phyloP scores from a whole-genome alignment of 2,113 vertebrate genomes.

The Daboia siamensis region DNA sequence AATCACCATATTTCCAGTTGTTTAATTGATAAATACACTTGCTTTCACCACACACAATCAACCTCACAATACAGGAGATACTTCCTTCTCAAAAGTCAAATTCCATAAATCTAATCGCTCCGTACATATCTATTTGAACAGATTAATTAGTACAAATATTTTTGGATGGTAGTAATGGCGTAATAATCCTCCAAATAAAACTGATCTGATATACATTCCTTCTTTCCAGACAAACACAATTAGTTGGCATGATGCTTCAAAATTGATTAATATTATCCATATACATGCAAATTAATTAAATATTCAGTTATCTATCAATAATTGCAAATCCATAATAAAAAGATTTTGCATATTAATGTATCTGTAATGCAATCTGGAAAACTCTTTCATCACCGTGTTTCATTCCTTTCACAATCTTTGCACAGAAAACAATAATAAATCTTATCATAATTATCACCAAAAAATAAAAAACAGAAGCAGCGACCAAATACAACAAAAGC shows the following conservation, averaged over 20 bases:
- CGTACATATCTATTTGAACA: neutral
- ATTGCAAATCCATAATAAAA: slow-evolving; percentile 23
- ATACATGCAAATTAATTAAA: slow-evolving; percentile 51
- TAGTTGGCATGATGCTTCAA: neutral
- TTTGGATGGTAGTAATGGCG: neutral
- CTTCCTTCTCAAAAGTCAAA: neutral
- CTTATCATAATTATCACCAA: neutral
- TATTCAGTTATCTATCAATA: slow-evolving; percentile 39
- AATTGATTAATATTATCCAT: slow-evolving; percentile 45
- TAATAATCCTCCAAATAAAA: neutral
- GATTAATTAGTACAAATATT: neutral
- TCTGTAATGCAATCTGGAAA: slow-evolving; percentile 24
- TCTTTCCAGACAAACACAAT: neutral
- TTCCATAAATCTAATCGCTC: neutral
- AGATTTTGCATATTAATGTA: slow-evolving; percentile 39
- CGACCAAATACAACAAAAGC: neutral
- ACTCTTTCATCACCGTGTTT: slow-evolving; percentile 5
- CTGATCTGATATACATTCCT: neutral
- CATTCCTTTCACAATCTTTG: slow-evolving; percentile 17
- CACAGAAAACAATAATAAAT: slow-evolving; percentile 20
- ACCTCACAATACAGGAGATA: neutral
- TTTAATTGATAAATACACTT: neutral
- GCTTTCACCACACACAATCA: neutral
- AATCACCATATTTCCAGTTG: neutral
- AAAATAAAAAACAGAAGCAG: neutral